Conservation (phyloP, 2,888 invertebrate species). For the Teinopalpus imperialis region DNA sequence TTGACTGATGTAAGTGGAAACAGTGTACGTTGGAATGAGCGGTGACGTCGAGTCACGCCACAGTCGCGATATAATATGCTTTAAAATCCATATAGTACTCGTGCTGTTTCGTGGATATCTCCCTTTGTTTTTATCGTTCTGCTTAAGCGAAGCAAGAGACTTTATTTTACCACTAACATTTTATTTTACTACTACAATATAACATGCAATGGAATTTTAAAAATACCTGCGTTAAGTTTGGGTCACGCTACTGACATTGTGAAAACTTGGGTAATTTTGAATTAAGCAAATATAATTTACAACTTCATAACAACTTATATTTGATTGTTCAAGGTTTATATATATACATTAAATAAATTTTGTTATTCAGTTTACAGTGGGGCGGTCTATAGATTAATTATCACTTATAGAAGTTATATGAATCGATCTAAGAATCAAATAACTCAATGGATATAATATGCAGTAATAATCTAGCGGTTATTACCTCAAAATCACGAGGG, state of each 20-base stretch:
- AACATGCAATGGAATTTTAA: background rate
- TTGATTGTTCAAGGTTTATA: no score
- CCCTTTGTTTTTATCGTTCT: conserved; percentile 6
- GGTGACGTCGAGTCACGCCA: conserved; percentile 43
- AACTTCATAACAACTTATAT: no score
- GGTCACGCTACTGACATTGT: conserved; percentile 12
- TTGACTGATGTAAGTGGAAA: conserved; percentile 33
- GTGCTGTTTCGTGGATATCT: conserved; percentile 9
- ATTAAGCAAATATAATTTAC: no score
- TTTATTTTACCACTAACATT: background rate
- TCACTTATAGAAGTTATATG: no score
- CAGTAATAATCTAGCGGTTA: no score
- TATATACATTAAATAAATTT: no score
- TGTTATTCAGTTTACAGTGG: no score
- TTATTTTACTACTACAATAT: background rate
- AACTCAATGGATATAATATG: no score
- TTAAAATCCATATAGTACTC: conserved; percentile 12
- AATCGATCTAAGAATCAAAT: no score
- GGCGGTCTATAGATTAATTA: no score
- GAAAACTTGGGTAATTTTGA: background rate
- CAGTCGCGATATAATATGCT: conserved; percentile 22
- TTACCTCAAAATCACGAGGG: no score
- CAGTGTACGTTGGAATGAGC: conserved; percentile 35
- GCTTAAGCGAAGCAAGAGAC: background rate
- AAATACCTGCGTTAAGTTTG: conserved; percentile 6